Percentiles rank a stretch among this genome's conserved stretches.
phyloP scores from a whole-genome alignment of 2,888 invertebrate genomes.

The Mesochorus sp. region DNA sequence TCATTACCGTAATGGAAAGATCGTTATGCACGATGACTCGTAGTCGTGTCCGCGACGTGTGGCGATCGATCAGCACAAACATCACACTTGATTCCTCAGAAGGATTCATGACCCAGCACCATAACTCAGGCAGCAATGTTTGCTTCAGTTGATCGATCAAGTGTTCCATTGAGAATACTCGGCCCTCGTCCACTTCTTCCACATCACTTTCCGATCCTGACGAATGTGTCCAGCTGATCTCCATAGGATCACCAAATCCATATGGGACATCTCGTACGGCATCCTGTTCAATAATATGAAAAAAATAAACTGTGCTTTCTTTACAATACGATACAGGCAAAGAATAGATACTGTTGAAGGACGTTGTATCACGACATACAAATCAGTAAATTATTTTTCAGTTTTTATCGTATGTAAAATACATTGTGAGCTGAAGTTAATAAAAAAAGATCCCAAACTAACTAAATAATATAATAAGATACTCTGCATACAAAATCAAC shows the following conservation, averaged over 20 bases:
- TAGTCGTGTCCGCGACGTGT: slow-evolving; percentile 7
- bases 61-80: slow-evolving; percentile 6
- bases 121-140: slow-evolving; percentile 16
- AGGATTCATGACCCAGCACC: slow-evolving; percentile 27
- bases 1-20: slow-evolving; percentile 33
- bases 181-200: slow-evolving; percentile 7
- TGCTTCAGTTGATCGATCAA: slow-evolving; percentile 14
- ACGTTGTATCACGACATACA: too few species aligned
- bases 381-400: too few species aligned
- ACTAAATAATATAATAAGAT: too few species aligned
- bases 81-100: slow-evolving; percentile 3
- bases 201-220: slow-evolving; percentile 3
- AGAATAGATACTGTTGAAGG: too few species aligned
- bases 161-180: slow-evolving; percentile 4
- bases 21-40: slow-evolving; percentile 20
- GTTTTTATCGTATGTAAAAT: too few species aligned
- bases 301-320: too few species aligned
- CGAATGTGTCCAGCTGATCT: not conserved
- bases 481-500: too few species aligned
- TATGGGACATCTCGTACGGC: slow-evolving; percentile 12
- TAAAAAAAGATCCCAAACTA: too few species aligned
- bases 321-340: too few species aligned
- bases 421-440: too few species aligned
- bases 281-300: slow-evolving; percentile 17
- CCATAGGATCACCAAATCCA: slow-evolving; percentile 2